These are phyloP conservation scores for Hylaeus volcanicus DNA, from an alignment of 1,140 invertebrate species.

Conservation along the genomic window DNA sequence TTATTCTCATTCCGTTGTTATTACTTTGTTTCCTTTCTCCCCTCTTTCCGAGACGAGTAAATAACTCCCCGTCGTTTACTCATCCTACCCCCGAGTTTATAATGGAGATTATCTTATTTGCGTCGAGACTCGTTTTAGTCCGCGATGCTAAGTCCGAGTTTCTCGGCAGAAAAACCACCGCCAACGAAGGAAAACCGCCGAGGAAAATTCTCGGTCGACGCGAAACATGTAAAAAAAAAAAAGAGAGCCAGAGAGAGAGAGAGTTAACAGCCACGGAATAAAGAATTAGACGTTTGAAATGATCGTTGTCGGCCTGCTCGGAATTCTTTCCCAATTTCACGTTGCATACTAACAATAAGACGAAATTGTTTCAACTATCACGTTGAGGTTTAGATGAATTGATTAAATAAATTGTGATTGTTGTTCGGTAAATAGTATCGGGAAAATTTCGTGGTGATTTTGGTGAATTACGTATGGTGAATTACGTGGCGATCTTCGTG, in stretches of 20 bases:
- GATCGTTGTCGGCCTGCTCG: too few relatives aligned
- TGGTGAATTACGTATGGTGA: too few relatives aligned
- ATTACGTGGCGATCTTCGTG: too few relatives aligned
- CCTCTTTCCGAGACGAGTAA: constrained; percentile 72
- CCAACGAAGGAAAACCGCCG: constrained; percentile 6
- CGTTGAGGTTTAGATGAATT: too few relatives aligned
- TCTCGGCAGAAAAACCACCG: constrained; percentile 33
- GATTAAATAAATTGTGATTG: too few relatives aligned
- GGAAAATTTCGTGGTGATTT: too few relatives aligned
- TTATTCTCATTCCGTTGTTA: constrained; percentile 76
- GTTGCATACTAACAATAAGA: too few relatives aligned
- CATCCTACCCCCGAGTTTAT: constrained; percentile 76
- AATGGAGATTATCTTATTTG: constrained; percentile 81
- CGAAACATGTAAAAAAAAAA: background rate
- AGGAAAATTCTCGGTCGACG: constrained; percentile 5
- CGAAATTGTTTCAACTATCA: too few relatives aligned
- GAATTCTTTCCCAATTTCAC: too few relatives aligned
- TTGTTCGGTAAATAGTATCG: too few relatives aligned
- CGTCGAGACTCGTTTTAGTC: constrained; percentile 67
- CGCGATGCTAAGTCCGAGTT: constrained; percentile 56
- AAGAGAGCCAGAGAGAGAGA: background rate
- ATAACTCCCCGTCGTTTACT: constrained; percentile 78
- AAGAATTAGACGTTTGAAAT: background rate
- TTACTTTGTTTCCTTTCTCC: constrained; percentile 74
- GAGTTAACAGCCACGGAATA: background rate